A percentile compares a stretch with the other conserved stretches of the same genome.
Conservation (phyloP, 2,113 vertebrate genomes). For the Nothobranchius furzeri region DNA sequence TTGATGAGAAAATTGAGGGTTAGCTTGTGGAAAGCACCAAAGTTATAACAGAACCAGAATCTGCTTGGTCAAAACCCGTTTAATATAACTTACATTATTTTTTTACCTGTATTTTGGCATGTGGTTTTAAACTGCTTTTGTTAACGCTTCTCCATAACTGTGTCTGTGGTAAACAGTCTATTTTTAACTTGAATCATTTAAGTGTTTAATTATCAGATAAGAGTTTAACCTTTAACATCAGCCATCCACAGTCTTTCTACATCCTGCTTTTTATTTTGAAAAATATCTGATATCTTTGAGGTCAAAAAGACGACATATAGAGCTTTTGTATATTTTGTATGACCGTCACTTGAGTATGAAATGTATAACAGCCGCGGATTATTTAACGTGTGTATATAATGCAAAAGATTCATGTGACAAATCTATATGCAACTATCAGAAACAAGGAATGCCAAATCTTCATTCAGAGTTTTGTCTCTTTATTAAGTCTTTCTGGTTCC, state of each 20-base stretch:
- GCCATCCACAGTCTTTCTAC: constrained; percentile 60
- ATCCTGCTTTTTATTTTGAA: constrained; percentile 63
- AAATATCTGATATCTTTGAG: constrained; percentile 49
- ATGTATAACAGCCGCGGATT: constrained; percentile 57
- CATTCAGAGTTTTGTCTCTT: constrained; percentile 52
- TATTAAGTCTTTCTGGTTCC: not conserved
- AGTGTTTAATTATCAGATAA: constrained; percentile 74
- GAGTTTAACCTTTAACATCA: constrained; percentile 56
- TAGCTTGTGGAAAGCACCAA: constrained; percentile 52
- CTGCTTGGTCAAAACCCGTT: constrained; percentile 72
- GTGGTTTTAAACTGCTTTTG: constrained; percentile 82
- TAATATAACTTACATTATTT: constrained; percentile 86
- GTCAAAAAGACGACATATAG: constrained; percentile 52
- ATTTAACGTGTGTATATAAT: constrained; percentile 64
- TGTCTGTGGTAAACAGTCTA: constrained; percentile 82
- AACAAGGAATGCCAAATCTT: constrained; percentile 76
- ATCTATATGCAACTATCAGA: constrained; percentile 65
- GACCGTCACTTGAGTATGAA: constrained; percentile 57
- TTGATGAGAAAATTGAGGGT: constrained; percentile 25
- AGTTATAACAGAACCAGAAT: constrained; percentile 66
- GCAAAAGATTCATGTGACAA: constrained; percentile 40
- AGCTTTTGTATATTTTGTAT: constrained; percentile 74
- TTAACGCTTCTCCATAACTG: constrained; percentile 72
- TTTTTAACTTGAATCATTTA: constrained; percentile 76
- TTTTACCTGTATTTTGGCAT: constrained; percentile 86